Base-by-base conservation (phyloP, 2,888 invertebrate genomes). In the Drosophila niveifrons region DNA sequence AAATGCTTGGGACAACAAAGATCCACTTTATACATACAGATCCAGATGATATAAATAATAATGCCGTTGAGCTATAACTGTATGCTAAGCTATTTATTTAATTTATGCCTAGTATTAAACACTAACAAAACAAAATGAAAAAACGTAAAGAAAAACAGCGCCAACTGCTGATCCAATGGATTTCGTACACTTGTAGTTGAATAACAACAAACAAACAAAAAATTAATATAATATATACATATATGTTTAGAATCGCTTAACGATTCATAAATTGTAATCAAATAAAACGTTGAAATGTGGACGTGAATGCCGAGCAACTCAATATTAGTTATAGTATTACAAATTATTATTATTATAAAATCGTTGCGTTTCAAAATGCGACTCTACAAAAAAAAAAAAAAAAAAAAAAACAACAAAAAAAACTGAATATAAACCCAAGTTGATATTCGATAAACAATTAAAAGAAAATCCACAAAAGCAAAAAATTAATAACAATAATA, bases 51-150 rank as follows among this genome's bases (percentile, higher is more conserved):
- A 82, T 80, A 80, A 69, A 74, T 79, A 82, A 75, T 69, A 66
- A 75, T 70, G 77, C 80, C 78, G 69, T 77, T 75, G 80, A 75
- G 87, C 81, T 87, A 77, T 70, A 79, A 76, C 68, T 78, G 82
- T 86, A 83, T 69, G 84, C 87, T 83, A 83, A 83, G 82, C 82
- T 83, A 83, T 83, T 83, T 83, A 83, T 83, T 83, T 83, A 75
- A 83, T 87, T 87, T 83, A 83, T 83, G 82, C 75, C 56, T 83
- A 87, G 87, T 83, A 87, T 87, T 87, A 84, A 82, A 76, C 44
- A 66, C 73, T 55, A 72, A 65, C 31, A 50, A 47, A 62, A 31
- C 34, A 23, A 55, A 28, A 39, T 23, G 17, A 51, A 44, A n/a
- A 53, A 48, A 36, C 11, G n/a, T 64, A 59, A n/a, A 31, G 23